Evolutionary conservation across 2,113 vertebrate species (phyloP).

Genomic region (Phyllostomus hastatus): DNA sequence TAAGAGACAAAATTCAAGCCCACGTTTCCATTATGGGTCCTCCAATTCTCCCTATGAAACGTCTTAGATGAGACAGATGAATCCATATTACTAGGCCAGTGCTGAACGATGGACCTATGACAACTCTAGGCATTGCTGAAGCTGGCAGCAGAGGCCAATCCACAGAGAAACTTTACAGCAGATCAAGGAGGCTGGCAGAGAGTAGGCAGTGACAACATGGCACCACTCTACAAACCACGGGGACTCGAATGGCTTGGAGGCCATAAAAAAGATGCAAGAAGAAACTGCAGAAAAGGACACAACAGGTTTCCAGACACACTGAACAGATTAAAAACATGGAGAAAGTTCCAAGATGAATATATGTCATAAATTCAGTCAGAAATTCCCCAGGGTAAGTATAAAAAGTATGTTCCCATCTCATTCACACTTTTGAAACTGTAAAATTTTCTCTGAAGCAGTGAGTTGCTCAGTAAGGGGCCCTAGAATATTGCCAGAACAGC

Average conservation of each 20-base stretch:
- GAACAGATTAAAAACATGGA: not conserved
- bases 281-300: not conserved
- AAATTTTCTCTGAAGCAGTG: not conserved
- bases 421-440: not conserved
- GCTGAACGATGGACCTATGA: not conserved
- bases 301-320: not conserved
- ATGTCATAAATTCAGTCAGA: constrained; percentile 5
- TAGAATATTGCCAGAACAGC: not conserved
- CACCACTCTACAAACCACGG: not conserved
- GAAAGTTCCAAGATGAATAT: not conserved
- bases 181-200: not conserved
- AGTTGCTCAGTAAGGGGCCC: not conserved
- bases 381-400: not conserved
- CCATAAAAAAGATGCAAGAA: not conserved
- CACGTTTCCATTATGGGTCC: not conserved
- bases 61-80: not conserved
- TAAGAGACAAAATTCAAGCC: not conserved
- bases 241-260: not conserved
- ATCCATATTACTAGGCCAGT: not conserved
- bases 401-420: not conserved
- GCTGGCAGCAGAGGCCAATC: not conserved
- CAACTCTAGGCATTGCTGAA: not conserved
- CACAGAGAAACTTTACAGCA: not conserved
- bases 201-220: not conserved
- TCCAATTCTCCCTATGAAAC: not conserved